Conservation (phyloP, 2,113 vertebrate genomes). For the Brachypteracias leptosomus region DNA sequence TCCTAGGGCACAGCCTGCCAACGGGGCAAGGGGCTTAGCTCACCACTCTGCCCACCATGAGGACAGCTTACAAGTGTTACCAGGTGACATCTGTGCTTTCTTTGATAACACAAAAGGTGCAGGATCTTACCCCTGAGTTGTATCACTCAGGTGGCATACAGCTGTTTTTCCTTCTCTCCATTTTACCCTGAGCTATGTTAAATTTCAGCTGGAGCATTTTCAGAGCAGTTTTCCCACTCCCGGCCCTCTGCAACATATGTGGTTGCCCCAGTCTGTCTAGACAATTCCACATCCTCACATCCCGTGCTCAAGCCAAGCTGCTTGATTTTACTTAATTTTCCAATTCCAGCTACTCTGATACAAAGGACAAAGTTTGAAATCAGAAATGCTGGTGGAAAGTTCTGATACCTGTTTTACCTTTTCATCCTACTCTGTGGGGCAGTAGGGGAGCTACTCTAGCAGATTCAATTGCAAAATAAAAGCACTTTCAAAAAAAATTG, state of each 20-base stretch:
- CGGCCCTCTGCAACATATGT: background rate
- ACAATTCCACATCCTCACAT: background rate
- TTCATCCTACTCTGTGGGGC: background rate
- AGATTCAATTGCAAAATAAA: background rate
- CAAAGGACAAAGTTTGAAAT: background rate
- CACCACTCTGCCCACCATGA: rapidly evolving
- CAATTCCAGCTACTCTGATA: background rate
- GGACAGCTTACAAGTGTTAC: background rate
- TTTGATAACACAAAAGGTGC: background rate
- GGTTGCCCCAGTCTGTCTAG: background rate
- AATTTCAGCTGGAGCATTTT: background rate
- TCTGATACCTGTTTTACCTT: background rate
- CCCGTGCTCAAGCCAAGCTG: background rate
- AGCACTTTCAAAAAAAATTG: background rate
- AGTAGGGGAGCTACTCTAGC: background rate
- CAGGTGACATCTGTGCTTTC: background rate
- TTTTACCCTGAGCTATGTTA: background rate
- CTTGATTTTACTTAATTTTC: too few relatives aligned
- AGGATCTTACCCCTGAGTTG: background rate
- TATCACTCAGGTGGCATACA: background rate
- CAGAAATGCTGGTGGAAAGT: background rate
- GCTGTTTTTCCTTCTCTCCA: background rate
- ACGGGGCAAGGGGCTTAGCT: background rate
- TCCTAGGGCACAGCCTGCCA: background rate
- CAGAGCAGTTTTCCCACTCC: background rate